Evolutionary conservation across 2,888 invertebrate genomes (phyloP), one percentile per base, ranked within the genome.

Genomic region (Epistrophella euchroma): DNA sequence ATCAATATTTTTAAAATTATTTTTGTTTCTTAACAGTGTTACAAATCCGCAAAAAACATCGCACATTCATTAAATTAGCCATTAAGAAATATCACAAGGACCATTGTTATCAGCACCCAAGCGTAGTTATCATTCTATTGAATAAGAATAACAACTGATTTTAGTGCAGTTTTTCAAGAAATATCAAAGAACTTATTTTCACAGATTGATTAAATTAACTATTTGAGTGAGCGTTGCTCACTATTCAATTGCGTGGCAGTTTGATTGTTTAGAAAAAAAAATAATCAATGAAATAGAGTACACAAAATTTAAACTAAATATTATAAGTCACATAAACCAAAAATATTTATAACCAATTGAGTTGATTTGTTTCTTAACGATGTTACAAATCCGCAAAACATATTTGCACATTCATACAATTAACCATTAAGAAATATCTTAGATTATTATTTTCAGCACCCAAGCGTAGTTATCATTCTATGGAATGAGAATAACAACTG

Each of bases 381-480:
- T 40, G 73, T 86, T 77, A 52, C 86, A 86, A 86, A 86, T 82
- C 22, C 55, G 77, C 40, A 74, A 55, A 56, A 52, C n/a, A 55
- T 50, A 9, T 19, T 52, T 71, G 43, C 81, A 77, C 70, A 86
- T 73, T 81, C 76, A 71, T 35, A 47, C 15, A 32, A 86, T 81
- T 86, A 43, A 37, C 64, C 74, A 86, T 86, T 70, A 86, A 81
- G 85, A 62, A 22, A 45, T 37, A 32, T 71, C 66, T 40, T 28
- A 5, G 43, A 75, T 62, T 73, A 43, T 89, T 89, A 88, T 74
- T 91, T 76, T 91, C 80, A 90, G 91, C 91, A 91, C 91, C 90
- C 88, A 90, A 91, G 91, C 91, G 92, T 91, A 91, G 91, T 91
- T 89, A 73, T 90, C 89, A 91, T 89, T 90, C 91, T 90, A 91